phyloP scores from a whole-genome alignment of 1,140 invertebrate species.

The Capitella teleta region DNA sequence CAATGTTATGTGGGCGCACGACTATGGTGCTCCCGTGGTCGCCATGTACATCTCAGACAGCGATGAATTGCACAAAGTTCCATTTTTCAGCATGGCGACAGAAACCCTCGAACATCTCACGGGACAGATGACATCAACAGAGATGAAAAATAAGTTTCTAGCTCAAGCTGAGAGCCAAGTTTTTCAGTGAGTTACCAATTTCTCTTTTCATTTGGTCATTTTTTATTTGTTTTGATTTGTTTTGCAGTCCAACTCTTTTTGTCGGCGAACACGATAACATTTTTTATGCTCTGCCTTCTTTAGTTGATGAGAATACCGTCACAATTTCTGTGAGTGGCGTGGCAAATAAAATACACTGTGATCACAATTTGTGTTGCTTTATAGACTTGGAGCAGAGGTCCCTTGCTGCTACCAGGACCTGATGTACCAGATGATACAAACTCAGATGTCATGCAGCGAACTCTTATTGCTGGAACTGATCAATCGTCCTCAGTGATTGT shows the following conservation, averaged over 20 bases:
- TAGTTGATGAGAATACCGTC: constrained; percentile 67
- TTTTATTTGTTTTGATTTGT: neutral
- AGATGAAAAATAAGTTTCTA: constrained; percentile 30
- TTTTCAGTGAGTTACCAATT: constrained; percentile 27
- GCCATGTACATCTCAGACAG: constrained; percentile 69
- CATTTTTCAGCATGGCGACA: constrained; percentile 77
- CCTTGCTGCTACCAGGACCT: too few relatives aligned
- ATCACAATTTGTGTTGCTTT: too few relatives aligned
- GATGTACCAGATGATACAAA: too few relatives aligned
- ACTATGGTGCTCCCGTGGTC: constrained; percentile 80
- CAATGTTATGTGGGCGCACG: constrained; percentile 69
- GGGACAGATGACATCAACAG: constrained; percentile 26
- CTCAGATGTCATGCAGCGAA: too few relatives aligned
- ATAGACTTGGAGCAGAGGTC: too few relatives aligned
- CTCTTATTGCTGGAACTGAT: too few relatives aligned
- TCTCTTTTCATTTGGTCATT: neutral
- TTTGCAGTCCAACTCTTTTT: constrained; percentile 74
- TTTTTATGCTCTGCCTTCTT: constrained; percentile 78
- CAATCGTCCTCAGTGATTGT: neutral
- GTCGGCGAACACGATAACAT: constrained; percentile 80
- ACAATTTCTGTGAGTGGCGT: constrained; percentile 40
- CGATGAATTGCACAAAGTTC: constrained; percentile 65
- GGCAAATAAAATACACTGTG: too few relatives aligned
- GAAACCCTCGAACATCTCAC: constrained; percentile 66
- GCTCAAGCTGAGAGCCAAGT: constrained; percentile 25